Evolutionary conservation across 1,140 invertebrate genomes (phyloP).

Genomic region (Elysia chlorotica): DNA sequence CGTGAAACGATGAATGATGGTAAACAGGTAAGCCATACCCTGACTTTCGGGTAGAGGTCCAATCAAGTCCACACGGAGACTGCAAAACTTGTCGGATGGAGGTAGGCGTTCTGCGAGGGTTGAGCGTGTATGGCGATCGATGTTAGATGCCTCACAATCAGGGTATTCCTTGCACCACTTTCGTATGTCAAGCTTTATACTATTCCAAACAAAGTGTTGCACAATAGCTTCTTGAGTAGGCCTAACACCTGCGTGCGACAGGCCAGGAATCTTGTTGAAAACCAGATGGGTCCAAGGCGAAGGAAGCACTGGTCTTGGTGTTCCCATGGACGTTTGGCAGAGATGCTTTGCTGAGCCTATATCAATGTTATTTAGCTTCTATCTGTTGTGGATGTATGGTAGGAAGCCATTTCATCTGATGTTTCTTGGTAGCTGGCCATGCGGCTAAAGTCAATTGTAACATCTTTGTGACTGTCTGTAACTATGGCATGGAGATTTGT

Average conservation of each 20-base stretch:
- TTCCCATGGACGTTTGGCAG: background rate
- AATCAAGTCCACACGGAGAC: conserved; percentile 65
- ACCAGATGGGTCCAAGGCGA: background rate
- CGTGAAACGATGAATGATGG: conserved; percentile 35
- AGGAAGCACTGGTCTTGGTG: background rate
- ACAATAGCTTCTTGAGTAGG: background rate
- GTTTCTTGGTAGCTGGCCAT: background rate
- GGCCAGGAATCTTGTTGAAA: background rate
- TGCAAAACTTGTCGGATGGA: conserved; percentile 36
- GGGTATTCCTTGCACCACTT: conserved; percentile 9
- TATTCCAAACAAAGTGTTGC: background rate
- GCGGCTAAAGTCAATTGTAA: background rate
- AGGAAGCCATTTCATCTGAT: background rate
- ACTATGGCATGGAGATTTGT: no score
- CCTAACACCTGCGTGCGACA: background rate
- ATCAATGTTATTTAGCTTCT: background rate
- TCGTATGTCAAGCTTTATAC: background rate
- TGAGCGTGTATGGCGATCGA: conserved; percentile 6
- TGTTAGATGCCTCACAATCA: conserved; percentile 1
- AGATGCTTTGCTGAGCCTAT: background rate
- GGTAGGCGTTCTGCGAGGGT: background rate
- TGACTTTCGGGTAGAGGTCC: conserved; percentile 57
- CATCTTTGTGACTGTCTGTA: no score
- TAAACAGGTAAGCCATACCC: conserved; percentile 57
- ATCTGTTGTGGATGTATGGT: background rate